A percentile compares a stretch with the other conserved stretches of the same genome.
Conservation (phyloP, 2,888 invertebrate species). For the Eubasilissa splendida region DNA sequence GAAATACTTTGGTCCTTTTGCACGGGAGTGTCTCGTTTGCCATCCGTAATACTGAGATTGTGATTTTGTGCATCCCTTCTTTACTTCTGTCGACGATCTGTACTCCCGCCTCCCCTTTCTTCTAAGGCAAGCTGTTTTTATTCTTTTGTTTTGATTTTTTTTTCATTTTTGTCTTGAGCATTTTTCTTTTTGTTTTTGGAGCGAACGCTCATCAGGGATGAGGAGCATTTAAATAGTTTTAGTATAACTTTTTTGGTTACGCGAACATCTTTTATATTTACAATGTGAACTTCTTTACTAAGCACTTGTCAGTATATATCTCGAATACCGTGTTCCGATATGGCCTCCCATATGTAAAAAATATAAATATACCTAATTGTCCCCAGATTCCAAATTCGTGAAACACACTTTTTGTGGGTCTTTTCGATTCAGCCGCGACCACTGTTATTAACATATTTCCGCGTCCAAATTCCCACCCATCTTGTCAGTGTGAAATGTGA, state of each 20-base stretch:
- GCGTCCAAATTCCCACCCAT: too few relatives aligned
- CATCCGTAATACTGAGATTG: too few relatives aligned
- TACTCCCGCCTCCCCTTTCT: slow-evolving; percentile 13
- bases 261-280: background rate
- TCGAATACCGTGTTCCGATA: too few relatives aligned
- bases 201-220: slow-evolving; percentile 42
- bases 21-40: background rate
- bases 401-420: too few relatives aligned
- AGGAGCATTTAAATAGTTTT: slow-evolving; percentile 33
- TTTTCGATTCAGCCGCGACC: too few relatives aligned
- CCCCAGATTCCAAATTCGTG: too few relatives aligned
- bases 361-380: too few relatives aligned
- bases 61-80: background rate
- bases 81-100: slow-evolving; percentile 22
- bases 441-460: too few relatives aligned
- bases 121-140: slow-evolving; percentile 53
- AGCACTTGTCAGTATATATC: too few relatives aligned
- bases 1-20: background rate
- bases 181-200: slow-evolving; percentile 44
- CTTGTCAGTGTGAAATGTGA: too few relatives aligned
- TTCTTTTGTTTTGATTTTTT: slow-evolving; percentile 45
- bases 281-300: too few relatives aligned
- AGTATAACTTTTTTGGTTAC: background rate
- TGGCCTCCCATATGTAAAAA: too few relatives aligned
- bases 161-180: slow-evolving; percentile 45